A percentile compares a stretch with the other conserved stretches of the same genome.
phyloP scores from a whole-genome alignment of 2,797 vertebrate genomes.

The Mastacembelus armatus region DNA sequence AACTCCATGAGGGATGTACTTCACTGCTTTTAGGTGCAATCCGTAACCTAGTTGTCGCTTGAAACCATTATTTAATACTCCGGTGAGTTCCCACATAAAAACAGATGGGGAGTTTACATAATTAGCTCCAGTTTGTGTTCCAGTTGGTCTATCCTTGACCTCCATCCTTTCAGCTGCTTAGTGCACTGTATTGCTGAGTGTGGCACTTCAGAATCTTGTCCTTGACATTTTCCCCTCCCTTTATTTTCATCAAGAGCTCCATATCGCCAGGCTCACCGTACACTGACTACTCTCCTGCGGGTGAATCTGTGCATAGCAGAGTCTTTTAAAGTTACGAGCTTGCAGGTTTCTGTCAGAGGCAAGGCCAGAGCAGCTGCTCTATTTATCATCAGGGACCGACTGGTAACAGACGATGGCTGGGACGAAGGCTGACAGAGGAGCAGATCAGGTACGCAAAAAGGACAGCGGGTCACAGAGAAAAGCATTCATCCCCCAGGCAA shows the following conservation, averaged over 20 bases:
- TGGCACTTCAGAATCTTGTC: conserved; percentile 31
- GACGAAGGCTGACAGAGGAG: conserved; percentile 62
- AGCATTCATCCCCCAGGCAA: conserved; percentile 42
- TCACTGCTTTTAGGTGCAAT: conserved; percentile 50
- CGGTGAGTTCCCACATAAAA: conserved; percentile 26
- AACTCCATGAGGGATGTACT: conserved; percentile 49
- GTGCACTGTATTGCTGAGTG: conserved; percentile 13
- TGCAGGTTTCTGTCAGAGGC: conserved; percentile 64
- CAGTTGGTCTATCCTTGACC: conserved; percentile 37
- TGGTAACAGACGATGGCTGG: conserved; percentile 58
- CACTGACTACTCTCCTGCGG: conserved; percentile 23
- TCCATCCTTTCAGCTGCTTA: conserved; percentile 23
- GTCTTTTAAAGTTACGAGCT: conserved; percentile 69
- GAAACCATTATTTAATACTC: conserved; percentile 51
- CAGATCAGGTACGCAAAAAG: conserved; percentile 59
- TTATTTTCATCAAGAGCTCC: conserved; percentile 24
- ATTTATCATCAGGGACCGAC: conserved; percentile 65
- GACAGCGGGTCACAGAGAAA: conserved; percentile 50
- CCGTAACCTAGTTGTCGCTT: conserved; percentile 48
- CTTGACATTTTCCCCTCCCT: conserved; percentile 33
- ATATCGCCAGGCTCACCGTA: conserved; percentile 15
- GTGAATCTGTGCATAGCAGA: conserved; percentile 45
- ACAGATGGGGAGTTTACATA: conserved; percentile 53
- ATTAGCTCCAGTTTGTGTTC: conserved; percentile 61
- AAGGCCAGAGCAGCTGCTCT: conserved; percentile 67